Evolutionary conservation across 2,113 vertebrate species (phyloP).

Genomic region (Salvator merianae): DNA sequence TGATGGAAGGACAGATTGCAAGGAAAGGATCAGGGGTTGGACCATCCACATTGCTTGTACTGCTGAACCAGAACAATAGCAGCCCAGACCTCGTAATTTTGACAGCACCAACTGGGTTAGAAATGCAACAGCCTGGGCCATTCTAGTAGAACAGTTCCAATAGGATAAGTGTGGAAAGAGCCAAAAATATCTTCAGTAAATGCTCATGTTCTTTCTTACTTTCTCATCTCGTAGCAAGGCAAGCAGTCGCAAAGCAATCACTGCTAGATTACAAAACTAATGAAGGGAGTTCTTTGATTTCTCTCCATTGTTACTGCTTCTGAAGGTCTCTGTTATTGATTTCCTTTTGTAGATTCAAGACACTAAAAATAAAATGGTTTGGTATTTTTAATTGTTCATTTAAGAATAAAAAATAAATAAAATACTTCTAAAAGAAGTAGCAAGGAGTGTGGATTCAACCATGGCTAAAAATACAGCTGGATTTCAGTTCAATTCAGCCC

Average conservation of each 20-base stretch:
- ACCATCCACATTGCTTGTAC: too few relatives aligned
- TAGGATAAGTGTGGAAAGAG: too few relatives aligned
- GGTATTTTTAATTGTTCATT: background rate
- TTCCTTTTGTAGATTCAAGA: background rate
- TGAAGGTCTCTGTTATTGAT: background rate
- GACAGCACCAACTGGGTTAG: too few relatives aligned
- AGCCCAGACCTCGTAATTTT: too few relatives aligned
- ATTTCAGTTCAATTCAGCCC: background rate
- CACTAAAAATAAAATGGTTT: background rate
- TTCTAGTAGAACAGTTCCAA: too few relatives aligned
- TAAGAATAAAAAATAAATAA: too few relatives aligned
- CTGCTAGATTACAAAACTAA: background rate
- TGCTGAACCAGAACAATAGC: too few relatives aligned
- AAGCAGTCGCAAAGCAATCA: rapidly evolving
- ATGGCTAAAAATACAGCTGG: background rate
- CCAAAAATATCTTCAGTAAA: too few relatives aligned
- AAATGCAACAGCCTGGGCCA: too few relatives aligned
- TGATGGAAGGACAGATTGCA: too few relatives aligned
- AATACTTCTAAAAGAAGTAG: background rate
- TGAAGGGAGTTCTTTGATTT: background rate
- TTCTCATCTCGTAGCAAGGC: background rate
- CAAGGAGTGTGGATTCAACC: background rate
- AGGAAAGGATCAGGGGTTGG: too few relatives aligned
- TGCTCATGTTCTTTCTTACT: rapidly evolving
- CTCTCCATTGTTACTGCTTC: background rate